Base-by-base conservation (phyloP, 2,797 vertebrate species). In the Lindbergichthys nudifrons region DNA sequence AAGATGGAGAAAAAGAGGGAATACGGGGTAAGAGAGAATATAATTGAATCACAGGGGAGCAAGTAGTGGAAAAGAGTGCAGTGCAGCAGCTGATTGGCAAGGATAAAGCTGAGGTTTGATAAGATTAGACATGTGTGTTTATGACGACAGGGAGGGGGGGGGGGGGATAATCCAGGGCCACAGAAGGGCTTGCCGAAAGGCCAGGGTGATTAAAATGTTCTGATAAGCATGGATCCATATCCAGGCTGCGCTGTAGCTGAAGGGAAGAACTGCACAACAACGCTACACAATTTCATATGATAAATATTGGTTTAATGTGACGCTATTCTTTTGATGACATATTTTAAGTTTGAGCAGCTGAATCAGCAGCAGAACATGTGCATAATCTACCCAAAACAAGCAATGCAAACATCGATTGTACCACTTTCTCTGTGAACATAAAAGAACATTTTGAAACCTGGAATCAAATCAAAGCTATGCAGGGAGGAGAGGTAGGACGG, bases 101-200 rank as follows among this genome's bases (percentile, higher is more conserved):
- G 90, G 92, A 91, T 89, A 89, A 90, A 91, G 91, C 91, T 88
- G 90, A 87, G 90, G 82, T 90, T 92, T 90, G 90, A 92, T 93
- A 89, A 93, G 92, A 93, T 92, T 93, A 94, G 88, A 91, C 88
- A 87, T 87, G 82, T 90, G 91, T 90, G 92, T 89, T 92, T 93
- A 93, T 89, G 89, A 88, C 59, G 81, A 86, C 75, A 57, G 69
- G 70, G 74, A 73, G 77, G 87, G 87, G 83, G 83, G 71, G 79
- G 71, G 77, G 79, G 88, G 75, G 91, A 86, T 92, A 90, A 94
- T 94, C 92, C 84, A 47, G 65, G 82, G 84, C 74, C 61, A 68
- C 79, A 77, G 70, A 81, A 68, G 76, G 65, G 57, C 71, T 89
- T 48, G 80, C 87, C 79, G 86, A 89, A 87, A 87, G 77, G 83